phyloP scores from a whole-genome alignment of 37 sponge, comb jelly and placozoan species.

The Sycon ciliatum region DNA sequence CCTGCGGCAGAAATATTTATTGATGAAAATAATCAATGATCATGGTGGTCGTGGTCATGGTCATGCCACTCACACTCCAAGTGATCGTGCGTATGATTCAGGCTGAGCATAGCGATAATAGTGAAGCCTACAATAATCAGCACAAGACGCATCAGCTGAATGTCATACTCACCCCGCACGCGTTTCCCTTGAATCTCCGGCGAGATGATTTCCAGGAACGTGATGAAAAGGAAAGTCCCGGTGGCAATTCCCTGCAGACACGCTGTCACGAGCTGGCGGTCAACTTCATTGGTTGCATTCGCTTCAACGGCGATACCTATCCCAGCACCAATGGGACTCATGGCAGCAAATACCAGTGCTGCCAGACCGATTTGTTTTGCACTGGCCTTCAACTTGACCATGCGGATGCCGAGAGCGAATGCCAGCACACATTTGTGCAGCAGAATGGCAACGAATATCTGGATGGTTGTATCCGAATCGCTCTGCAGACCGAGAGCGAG shows the following conservation, averaged over 20 bases:
- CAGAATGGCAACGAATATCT: conserved; percentile 17
- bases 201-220: conserved; percentile 24
- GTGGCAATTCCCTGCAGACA: conserved; percentile 21
- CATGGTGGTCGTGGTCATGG: too few relatives aligned
- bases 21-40: too few relatives aligned
- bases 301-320: conserved; percentile 10
- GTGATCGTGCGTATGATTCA: too few relatives aligned
- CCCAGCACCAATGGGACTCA: conserved; percentile 20
- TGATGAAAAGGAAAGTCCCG: conserved; percentile 26
- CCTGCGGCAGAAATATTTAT: too few relatives aligned
- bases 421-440: conserved; percentile 27
- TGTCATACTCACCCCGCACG: too few relatives aligned
- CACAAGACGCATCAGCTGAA: too few relatives aligned
- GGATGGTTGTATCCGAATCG: not conserved
- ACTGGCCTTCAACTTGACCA: too few relatives aligned
- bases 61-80: too few relatives aligned
- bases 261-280: not conserved
- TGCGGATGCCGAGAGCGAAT: conserved; percentile 22
- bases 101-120: too few relatives aligned
- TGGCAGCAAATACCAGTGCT: not conserved
- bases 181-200: too few relatives aligned
- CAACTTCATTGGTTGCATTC: not conserved
- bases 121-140: too few relatives aligned
- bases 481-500: conserved; percentile 24
- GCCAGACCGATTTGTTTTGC: too few relatives aligned